Evolutionary conservation across 2,797 vertebrate species (phyloP).

Genomic region (Geotrypetes seraphini): DNA sequence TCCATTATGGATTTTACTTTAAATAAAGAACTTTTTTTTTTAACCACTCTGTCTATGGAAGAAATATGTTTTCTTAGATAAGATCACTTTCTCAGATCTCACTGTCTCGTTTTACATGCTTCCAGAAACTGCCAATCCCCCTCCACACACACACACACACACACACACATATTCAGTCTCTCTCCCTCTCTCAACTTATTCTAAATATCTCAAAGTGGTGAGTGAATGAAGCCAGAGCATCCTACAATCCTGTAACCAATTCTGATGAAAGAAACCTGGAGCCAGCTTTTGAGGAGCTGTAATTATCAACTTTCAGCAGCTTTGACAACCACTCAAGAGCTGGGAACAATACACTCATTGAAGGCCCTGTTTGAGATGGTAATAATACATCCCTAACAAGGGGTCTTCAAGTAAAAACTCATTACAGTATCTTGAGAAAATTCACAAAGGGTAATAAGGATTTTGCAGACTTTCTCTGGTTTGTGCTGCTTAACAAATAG

Average conservation of each 20-base stretch:
- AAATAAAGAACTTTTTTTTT: no score
- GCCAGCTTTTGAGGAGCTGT: background rate
- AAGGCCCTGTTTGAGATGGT: background rate
- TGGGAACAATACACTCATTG: background rate
- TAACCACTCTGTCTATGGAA: no score
- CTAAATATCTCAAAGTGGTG: background rate
- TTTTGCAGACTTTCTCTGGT: background rate
- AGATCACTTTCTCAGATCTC: background rate
- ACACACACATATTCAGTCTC: no score
- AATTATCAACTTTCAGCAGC: background rate
- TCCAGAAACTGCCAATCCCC: background rate
- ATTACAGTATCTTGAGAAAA: background rate
- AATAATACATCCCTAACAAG: conserved; percentile 4
- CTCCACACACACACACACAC: no score
- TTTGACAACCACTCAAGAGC: background rate
- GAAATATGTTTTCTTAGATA: no score
- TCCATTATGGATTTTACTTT: no score
- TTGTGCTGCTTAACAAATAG: background rate
- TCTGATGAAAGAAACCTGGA: conserved; percentile 1
- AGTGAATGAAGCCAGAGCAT: background rate
- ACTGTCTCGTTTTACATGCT: background rate
- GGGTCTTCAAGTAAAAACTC: background rate
- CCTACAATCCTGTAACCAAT: background rate
- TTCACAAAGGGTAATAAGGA: background rate
- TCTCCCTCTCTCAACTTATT: background rate